A percentile compares a stretch with the other conserved stretches of the same genome.
These are phyloP conservation scores for Orycteropus afer DNA, from an alignment of 2,113 vertebrate species.

Conservation along the genomic window DNA sequence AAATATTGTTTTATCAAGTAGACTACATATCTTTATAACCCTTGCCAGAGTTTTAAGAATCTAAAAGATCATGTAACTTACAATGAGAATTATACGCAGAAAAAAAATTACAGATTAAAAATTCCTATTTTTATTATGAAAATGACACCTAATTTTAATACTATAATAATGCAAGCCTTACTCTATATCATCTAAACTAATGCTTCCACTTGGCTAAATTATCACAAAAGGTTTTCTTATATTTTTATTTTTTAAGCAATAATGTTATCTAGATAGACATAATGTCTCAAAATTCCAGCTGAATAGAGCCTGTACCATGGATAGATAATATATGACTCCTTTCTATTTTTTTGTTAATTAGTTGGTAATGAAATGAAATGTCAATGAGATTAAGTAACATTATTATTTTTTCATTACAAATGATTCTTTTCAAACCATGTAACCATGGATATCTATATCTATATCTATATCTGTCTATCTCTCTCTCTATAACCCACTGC, in stretches of 20 bases:
- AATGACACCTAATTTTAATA: background rate
- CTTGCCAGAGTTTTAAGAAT: background rate
- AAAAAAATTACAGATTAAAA: background rate
- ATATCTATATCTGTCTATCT: too few species aligned
- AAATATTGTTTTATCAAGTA: background rate
- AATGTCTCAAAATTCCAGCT: background rate
- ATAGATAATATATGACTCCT: slow-evolving; percentile 73
- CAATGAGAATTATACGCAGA: background rate
- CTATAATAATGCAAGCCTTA: background rate
- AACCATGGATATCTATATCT: background rate
- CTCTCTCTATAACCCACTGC: too few species aligned
- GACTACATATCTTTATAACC: fast-evolving
- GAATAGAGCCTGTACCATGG: background rate
- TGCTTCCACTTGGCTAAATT: background rate
- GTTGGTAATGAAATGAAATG: slow-evolving; percentile 67
- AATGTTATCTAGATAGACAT: background rate
- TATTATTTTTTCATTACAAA: slow-evolving; percentile 18
- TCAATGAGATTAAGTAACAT: slow-evolving; percentile 56
- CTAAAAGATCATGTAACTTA: background rate
- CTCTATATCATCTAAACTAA: background rate
- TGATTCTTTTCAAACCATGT: slow-evolving; percentile 34
- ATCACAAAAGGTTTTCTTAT: background rate
- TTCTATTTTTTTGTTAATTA: slow-evolving; percentile 58
- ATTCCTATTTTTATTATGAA: background rate
- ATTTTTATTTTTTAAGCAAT: too few species aligned